Conservation (phyloP, 2,888 invertebrate species). For the Caenorhabditis panamensis region DNA sequence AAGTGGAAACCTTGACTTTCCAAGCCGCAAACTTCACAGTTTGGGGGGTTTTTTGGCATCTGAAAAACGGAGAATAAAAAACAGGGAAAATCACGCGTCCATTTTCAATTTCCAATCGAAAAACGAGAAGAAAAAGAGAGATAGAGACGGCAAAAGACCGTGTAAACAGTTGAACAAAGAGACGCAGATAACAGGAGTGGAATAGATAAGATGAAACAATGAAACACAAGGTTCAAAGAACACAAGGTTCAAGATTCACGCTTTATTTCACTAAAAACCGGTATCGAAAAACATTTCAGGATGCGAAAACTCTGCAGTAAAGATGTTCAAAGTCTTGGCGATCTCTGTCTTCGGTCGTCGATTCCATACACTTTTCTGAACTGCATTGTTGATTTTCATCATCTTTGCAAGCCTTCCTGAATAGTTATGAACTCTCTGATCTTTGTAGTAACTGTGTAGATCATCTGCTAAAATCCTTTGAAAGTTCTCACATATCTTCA, state of each 20-base stretch:
- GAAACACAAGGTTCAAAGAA: background rate
- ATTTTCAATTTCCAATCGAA: too few species aligned
- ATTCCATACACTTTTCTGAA: slow-evolving; percentile 62
- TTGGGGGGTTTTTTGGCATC: background rate
- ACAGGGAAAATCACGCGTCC: too few species aligned
- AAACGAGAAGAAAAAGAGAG: too few species aligned
- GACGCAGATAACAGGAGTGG: slow-evolving; percentile 3
- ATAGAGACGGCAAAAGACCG: too few species aligned
- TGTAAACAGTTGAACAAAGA: background rate
- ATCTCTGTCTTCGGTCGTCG: slow-evolving; percentile 57
- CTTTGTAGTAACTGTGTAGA: slow-evolving; percentile 54
- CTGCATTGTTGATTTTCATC: slow-evolving; percentile 59
- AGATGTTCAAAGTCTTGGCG: slow-evolving; percentile 60
- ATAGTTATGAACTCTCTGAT: slow-evolving; percentile 48
- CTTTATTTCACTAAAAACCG: slow-evolving; percentile 18
- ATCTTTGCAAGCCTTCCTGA: slow-evolving; percentile 57
- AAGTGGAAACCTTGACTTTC: slow-evolving; percentile 56
- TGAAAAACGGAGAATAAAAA: too few species aligned
- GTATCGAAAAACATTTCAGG: slow-evolving; percentile 47
- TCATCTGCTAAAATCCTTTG: slow-evolving; percentile 44
- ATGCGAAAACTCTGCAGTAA: slow-evolving; percentile 54
- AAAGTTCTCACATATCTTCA: slow-evolving; percentile 37
- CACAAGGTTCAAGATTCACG: background rate
- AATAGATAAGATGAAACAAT: background rate
- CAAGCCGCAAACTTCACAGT: slow-evolving; percentile 51